phyloP scores from a whole-genome alignment of 2,888 invertebrate species.

The Scrobipalpa costella region DNA sequence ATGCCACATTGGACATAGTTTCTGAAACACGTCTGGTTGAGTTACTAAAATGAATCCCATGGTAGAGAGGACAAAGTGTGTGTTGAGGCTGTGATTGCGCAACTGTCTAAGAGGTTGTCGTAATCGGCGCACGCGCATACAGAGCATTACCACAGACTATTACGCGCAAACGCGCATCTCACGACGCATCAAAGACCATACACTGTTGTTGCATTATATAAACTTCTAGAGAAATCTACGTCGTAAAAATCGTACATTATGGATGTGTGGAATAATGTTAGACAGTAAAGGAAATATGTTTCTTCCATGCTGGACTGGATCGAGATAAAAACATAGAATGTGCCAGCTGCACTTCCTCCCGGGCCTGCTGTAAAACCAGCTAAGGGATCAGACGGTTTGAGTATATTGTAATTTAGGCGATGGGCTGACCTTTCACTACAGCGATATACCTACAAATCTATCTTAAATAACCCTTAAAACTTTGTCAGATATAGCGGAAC shows the following conservation, averaged over 20 bases:
- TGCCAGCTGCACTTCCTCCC: no score
- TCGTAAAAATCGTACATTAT: background rate
- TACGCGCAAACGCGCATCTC: background rate
- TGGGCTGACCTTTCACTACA: no score
- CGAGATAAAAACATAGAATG: no score
- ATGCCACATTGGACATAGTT: no score
- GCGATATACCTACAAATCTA: no score
- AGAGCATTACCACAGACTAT: no score
- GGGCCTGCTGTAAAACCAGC: no score
- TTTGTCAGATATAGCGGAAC: no score
- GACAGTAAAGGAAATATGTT: background rate
- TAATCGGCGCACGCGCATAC: background rate
- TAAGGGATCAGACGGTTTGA: no score
- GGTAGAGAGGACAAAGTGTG: background rate
- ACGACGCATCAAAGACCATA: background rate
- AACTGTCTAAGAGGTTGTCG: slow-evolving; percentile 8
- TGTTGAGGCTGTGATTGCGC: background rate
- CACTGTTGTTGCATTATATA: background rate
- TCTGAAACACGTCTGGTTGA: background rate
- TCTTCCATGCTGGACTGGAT: no score
- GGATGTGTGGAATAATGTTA: background rate
- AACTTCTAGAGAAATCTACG: background rate
- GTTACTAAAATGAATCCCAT: background rate
- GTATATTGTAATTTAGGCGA: no score
- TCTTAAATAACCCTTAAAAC: no score